phyloP scores from a whole-genome alignment of 2,797 vertebrate genomes.

The Hypotaenidia okinawae region DNA sequence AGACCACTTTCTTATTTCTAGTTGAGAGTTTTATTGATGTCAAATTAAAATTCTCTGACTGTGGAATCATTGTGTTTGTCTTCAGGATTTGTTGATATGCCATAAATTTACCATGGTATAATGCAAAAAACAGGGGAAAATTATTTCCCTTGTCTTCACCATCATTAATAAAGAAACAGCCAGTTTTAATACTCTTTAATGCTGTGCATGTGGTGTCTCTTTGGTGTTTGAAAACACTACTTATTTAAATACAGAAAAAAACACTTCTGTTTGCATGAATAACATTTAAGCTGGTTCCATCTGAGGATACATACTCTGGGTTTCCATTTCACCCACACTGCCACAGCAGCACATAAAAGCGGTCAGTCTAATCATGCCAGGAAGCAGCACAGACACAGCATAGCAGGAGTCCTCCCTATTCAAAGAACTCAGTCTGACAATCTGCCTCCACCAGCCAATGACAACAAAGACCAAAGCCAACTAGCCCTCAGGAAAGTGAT shows the following conservation, averaged over 20 bases:
- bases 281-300: conserved; percentile 92
- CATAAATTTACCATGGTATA: conserved; percentile 41
- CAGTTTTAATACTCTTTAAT: conserved; percentile 83
- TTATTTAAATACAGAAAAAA: conserved; percentile 76
- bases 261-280: conserved; percentile 93
- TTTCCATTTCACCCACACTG: conserved; percentile 94
- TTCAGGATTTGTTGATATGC: conserved; percentile 45
- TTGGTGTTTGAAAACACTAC: conserved; percentile 81
- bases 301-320: conserved; percentile 95
- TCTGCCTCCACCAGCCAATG: conserved; percentile 94
- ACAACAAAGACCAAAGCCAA: conserved; percentile 93
- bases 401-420: conserved; percentile 94
- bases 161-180: conserved; percentile 81
- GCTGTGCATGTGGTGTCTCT: conserved; percentile 86
- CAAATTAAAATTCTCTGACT: conserved; percentile 39
- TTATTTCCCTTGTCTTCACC: conserved; percentile 11
- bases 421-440: conserved; percentile 96
- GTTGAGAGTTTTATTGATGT: conserved; percentile 11
- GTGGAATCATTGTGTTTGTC: conserved; percentile 37
- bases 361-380: conserved; percentile 87
- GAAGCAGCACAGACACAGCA: conserved; percentile 98
- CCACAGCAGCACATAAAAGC: conserved; percentile 92
- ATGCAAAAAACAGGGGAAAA: conserved; percentile 21
- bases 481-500: conserved; percentile 95
- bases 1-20: not conserved